Evolutionary conservation across 2,113 vertebrate genomes (phyloP), one percentile per base, ranked within the genome.

Genomic region (Eurystomus gularis): DNA sequence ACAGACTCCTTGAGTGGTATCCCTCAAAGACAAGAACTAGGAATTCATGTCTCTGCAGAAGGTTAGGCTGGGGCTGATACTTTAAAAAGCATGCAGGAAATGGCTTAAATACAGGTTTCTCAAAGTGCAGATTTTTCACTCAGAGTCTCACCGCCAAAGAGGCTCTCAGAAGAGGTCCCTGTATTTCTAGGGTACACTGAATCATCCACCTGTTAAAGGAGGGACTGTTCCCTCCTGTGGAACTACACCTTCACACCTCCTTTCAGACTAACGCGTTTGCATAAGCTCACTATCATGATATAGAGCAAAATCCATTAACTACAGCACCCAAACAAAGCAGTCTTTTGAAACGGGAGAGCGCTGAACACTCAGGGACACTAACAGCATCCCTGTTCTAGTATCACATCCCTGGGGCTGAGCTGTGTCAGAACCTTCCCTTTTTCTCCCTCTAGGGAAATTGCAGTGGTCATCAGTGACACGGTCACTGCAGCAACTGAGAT

Each of bases 141-240:
- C 55, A 73, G 24, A 25, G 10, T 31, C 26, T 54, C 19, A 40
- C 23, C 14, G 26, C 26, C 31, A 13, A 8, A 62, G 13, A 29
- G 14, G 33, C 26, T 44, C 28, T 40, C 19, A 13, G 85, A 57
- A 61, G 19, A 49, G 7, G 24, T 39, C 11, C 12, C 9, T 33
- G 7, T 7, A 84, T 73, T 24, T 7, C 40, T 66, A 1, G 2
- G 0, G 13, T 31, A 33, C 1, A 1, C 7, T 42, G 19, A 26
- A 69, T 29, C 35, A 70, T 10, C 3, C 23, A 13, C 23, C 3
- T 15, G n/a, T 10, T 40, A 71, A 52, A 88, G n/a, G 29, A 80
- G n/a, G 42, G 68, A n/a, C 8, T 49, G 29, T 37, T 66, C 17
- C 31, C 46, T 75, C 54, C 68, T 35, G 25, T 18, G 40, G 52